These are phyloP conservation scores for Drosophila tanythrix DNA, from an alignment of 2,888 invertebrate genomes.

Conservation along the genomic window DNA sequence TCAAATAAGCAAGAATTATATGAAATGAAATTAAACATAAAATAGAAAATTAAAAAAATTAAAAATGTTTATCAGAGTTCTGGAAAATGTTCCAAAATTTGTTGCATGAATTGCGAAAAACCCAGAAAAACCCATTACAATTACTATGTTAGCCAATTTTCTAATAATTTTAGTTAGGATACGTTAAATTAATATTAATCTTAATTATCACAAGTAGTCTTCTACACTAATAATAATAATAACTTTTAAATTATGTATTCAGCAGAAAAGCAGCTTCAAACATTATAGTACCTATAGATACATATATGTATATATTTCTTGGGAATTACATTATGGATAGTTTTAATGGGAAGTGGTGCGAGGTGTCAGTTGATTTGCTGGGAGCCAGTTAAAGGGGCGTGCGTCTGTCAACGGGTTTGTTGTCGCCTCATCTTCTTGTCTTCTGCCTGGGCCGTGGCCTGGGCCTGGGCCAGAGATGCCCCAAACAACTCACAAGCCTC, in stretches of 20 bases:
- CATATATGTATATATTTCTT: too few species aligned
- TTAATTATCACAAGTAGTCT: too few species aligned
- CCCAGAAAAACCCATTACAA: too few species aligned
- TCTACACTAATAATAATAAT: not conserved
- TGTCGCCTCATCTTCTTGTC: constrained; percentile 53
- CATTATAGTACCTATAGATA: not conserved
- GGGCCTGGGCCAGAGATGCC: not conserved
- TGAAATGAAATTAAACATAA: not conserved
- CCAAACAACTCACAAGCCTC: not conserved
- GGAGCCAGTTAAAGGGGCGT: constrained; percentile 57
- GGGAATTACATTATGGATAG: not conserved
- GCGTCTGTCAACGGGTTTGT: constrained; percentile 74
- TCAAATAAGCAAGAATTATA: not conserved
- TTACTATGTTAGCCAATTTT: too few species aligned
- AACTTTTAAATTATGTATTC: not conserved
- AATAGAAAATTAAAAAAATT: not conserved
- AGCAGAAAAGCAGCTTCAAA: not conserved
- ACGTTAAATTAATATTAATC: too few species aligned
- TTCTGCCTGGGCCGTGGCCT: not conserved
- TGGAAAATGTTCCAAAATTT: too few species aligned
- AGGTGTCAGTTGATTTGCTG: constrained; percentile 11
- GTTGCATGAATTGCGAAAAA: too few species aligned
- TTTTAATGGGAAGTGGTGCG: not conserved
- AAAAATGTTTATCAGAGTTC: not conserved
- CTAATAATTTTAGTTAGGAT: too few species aligned